These are phyloP conservation scores for Esox niger DNA, from an alignment of 2,113 vertebrate genomes.

Conservation along the genomic window DNA sequence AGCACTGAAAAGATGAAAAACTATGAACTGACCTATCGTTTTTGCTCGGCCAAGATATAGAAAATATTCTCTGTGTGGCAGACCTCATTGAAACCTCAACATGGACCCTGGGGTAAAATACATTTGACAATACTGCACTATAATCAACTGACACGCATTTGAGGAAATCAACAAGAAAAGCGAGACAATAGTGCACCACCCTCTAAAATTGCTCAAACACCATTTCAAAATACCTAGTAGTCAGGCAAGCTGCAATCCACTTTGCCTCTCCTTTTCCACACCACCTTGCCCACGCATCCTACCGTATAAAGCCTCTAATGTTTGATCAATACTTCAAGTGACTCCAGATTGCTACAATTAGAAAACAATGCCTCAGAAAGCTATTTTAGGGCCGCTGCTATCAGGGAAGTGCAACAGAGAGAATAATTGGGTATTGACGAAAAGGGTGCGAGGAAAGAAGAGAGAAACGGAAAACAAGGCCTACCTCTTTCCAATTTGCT, in stretches of 20 bases:
- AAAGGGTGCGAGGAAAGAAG: conserved; percentile 56
- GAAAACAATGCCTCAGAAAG: conserved; percentile 54
- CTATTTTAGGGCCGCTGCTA: conserved; percentile 59
- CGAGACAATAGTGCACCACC: background rate
- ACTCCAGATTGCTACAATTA: conserved; percentile 66
- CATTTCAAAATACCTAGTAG: background rate
- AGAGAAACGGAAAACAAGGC: conserved; percentile 43
- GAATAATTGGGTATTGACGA: conserved; percentile 76
- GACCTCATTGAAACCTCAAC: too few species aligned
- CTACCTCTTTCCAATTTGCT: conserved; percentile 58
- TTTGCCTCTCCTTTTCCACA: conserved; percentile 15
- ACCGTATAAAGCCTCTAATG: conserved; percentile 40
- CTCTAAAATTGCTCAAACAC: conserved; percentile 7
- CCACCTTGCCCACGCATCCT: background rate
- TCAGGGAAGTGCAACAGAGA: conserved; percentile 54
- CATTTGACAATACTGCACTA: too few species aligned
- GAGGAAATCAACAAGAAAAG: conserved; percentile 8
- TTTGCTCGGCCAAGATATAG: too few species aligned
- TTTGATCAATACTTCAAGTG: conserved; percentile 62
- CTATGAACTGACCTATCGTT: too few species aligned
- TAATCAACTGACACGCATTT: background rate
- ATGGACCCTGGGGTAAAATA: too few species aligned
- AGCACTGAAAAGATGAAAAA: too few species aligned
- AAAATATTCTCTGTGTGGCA: too few species aligned
- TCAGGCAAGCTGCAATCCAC: conserved; percentile 31